phyloP scores from a whole-genome alignment of 2,797 vertebrate genomes.

The Valencia hispanica region DNA sequence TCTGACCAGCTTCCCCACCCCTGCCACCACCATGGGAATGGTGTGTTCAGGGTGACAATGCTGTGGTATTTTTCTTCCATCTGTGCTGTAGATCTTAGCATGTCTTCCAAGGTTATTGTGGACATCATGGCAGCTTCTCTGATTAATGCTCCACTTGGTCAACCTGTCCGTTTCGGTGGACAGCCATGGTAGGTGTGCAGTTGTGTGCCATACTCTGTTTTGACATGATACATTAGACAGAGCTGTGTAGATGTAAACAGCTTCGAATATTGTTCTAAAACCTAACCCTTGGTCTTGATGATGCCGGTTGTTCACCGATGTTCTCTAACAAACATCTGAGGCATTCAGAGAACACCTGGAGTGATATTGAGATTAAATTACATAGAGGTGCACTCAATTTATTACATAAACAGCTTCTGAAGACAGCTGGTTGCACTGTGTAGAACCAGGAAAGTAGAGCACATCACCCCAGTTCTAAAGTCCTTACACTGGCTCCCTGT shows the following conservation, averaged over 20 bases:
- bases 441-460: too few relatives aligned
- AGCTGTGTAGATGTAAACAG: background rate
- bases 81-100: too few relatives aligned
- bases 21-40: background rate
- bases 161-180: background rate
- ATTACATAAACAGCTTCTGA: background rate
- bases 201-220: background rate
- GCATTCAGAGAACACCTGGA: background rate
- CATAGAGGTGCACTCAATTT: background rate
- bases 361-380: background rate
- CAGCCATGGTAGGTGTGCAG: background rate
- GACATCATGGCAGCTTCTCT: too few relatives aligned
- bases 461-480: too few relatives aligned
- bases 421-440: background rate
- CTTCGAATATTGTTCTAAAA: background rate
- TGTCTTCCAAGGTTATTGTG: too few relatives aligned
- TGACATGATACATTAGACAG: background rate
- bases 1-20: background rate
- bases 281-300: background rate
- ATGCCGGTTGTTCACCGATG: background rate
- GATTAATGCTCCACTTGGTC: background rate
- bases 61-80: background rate
- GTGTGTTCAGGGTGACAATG: background rate
- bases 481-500: too few relatives aligned
- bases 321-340: background rate